A percentile compares a stretch with the other conserved stretches of the same genome.
Conservation (phyloP, 2,888 invertebrate genomes). For the Diaperis boleti region DNA sequence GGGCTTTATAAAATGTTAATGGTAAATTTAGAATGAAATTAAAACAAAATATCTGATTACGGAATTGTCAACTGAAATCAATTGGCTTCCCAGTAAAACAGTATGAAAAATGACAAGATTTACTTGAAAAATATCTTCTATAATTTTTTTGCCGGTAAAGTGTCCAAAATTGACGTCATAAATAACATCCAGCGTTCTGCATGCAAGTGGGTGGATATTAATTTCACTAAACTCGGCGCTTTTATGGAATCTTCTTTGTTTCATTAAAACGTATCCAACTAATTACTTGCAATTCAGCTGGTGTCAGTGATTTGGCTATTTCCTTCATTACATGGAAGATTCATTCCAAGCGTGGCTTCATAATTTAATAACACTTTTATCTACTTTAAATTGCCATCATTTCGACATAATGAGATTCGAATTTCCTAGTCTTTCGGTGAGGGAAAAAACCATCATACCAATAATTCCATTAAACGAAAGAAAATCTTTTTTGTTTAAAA, state of each 20-base stretch:
- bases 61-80: no score
- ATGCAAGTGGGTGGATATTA: slow-evolving; percentile 32
- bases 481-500: background rate
- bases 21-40: no score
- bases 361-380: slow-evolving; percentile 50
- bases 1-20: background rate
- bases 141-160: slow-evolving; percentile 10
- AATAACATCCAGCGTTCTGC: slow-evolving; percentile 32
- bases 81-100: no score
- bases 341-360: slow-evolving; percentile 43
- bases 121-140: background rate
- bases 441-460: slow-evolving; percentile 15
- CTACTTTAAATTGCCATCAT: slow-evolving; percentile 49
- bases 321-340: slow-evolving; percentile 48
- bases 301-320: slow-evolving; percentile 44
- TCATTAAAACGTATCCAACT: slow-evolving; percentile 39
- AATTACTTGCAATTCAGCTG: slow-evolving; percentile 44
- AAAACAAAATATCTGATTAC: no score
- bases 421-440: slow-evolving; percentile 7
- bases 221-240: slow-evolving; percentile 16
- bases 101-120: no score
- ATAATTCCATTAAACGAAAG: slow-evolving; percentile 16
- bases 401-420: slow-evolving; percentile 40
- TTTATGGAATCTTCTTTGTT: slow-evolving; percentile 34
- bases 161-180: slow-evolving; percentile 30